Percentiles rank a stretch among this genome's conserved stretches.
Evolutionary conservation across 2,888 invertebrate genomes (phyloP).

Genomic region (Callosobruchus maculatus): DNA sequence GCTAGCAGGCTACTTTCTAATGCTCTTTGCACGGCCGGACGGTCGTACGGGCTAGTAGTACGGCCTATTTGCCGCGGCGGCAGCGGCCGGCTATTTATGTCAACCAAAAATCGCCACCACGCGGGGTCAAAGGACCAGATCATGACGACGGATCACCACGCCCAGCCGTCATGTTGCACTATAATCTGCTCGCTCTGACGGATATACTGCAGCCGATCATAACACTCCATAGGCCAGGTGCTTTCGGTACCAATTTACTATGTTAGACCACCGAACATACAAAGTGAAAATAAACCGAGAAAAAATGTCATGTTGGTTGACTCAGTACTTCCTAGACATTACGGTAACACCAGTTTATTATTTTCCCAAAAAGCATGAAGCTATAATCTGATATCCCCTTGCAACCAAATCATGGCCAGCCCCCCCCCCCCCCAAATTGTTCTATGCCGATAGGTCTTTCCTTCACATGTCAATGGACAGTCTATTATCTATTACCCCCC

Average conservation of each 20-base stretch:
- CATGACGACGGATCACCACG: background rate
- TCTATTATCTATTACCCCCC: no score
- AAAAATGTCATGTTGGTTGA: no score
- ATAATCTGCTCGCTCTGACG: background rate
- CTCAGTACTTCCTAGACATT: no score
- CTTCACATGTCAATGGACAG: no score
- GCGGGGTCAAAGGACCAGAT: background rate
- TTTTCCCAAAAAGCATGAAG: no score
- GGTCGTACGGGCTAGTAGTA: background rate
- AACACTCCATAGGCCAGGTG: background rate
- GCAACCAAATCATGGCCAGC: no score
- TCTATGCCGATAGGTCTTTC: no score
- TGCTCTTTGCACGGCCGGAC: constrained; percentile 4
- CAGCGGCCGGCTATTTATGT: constrained; percentile 4
- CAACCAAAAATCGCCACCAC: constrained; percentile 4
- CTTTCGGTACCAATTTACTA: background rate
- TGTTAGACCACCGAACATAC: no score
- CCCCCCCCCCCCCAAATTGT: no score
- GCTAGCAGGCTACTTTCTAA: constrained; percentile 11
- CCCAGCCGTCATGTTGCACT: background rate
- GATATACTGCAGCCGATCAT: background rate
- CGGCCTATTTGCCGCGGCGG: constrained; percentile 7
- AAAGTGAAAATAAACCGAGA: no score
- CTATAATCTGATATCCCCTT: no score
- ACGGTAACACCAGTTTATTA: no score